phyloP scores from a whole-genome alignment of 92 coral and sea anemone genomes.

The Bergia puertoricense region DNA sequence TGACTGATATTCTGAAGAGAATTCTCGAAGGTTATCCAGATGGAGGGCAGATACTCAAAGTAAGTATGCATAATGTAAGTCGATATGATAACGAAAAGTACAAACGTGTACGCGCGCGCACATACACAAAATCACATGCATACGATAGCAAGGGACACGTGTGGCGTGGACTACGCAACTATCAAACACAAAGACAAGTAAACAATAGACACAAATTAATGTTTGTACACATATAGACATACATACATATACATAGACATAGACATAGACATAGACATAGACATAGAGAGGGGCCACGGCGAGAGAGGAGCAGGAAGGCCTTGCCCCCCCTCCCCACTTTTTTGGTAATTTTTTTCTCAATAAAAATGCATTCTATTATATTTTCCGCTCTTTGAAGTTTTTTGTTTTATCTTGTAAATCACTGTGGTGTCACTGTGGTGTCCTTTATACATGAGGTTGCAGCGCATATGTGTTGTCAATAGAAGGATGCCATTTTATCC shows the following conservation, averaged over 20 bases:
- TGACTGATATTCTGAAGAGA: constrained; percentile 77
- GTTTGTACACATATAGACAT: neutral
- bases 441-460: too few relatives aligned
- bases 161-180: neutral
- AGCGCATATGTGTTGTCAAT: too few relatives aligned
- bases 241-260: neutral
- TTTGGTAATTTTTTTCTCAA: too few relatives aligned
- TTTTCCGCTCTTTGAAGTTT: too few relatives aligned
- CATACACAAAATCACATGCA: neutral
- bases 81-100: neutral
- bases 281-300: too few relatives aligned
- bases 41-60: constrained; percentile 89
- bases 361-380: too few relatives aligned
- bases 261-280: neutral
- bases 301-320: too few relatives aligned
- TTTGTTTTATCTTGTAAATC: too few relatives aligned
- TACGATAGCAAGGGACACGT: neutral
- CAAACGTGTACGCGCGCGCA: neutral
- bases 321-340: too few relatives aligned
- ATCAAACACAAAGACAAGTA: neutral
- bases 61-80: neutral
- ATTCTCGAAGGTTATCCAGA: constrained; percentile 88
- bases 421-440: too few relatives aligned
- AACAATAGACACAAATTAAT: neutral
- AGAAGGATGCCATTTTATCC: too few relatives aligned